Conservation (phyloP, 2,113 vertebrate genomes). For the Carassius auratus region DNA sequence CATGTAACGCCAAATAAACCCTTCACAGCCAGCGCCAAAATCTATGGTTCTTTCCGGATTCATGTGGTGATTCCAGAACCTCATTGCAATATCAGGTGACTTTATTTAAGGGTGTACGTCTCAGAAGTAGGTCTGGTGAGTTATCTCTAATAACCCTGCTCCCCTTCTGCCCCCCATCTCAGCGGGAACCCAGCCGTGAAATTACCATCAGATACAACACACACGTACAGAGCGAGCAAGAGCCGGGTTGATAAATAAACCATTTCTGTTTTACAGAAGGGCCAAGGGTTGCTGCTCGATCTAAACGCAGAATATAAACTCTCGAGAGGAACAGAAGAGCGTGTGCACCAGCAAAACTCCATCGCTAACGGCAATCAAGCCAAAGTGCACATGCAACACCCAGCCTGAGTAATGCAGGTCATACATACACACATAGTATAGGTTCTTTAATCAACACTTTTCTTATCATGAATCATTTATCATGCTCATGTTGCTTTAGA, state of each 20-base stretch:
- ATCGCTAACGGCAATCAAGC: not conserved
- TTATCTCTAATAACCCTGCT: constrained; percentile 66
- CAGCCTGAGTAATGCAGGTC: constrained; percentile 16
- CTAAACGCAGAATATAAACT: constrained; percentile 48
- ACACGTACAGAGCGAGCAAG: constrained; percentile 18
- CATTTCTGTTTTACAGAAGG: constrained; percentile 43
- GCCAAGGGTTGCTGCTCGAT: constrained; percentile 37
- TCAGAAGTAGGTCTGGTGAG: constrained; percentile 39
- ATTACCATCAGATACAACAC: constrained; percentile 73
- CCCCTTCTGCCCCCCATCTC: constrained; percentile 51
- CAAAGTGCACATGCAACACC: not conserved
- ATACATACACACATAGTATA: not conserved
- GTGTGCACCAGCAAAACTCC: not conserved
- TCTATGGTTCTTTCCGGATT: not conserved
- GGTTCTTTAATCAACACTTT: not conserved
- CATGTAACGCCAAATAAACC: constrained; percentile 2
- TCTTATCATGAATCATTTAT: not conserved
- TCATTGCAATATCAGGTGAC: constrained; percentile 16
- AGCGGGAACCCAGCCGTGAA: constrained; percentile 69
- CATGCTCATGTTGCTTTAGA: not conserved
- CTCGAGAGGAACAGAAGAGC: constrained; percentile 14
- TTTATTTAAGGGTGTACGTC: constrained; percentile 38
- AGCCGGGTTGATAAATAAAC: constrained; percentile 51
- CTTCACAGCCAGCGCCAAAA: not conserved
- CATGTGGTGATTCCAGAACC: not conserved